Conservation (phyloP, 2,888 invertebrate species). For the Hirudinaria manillensis region DNA sequence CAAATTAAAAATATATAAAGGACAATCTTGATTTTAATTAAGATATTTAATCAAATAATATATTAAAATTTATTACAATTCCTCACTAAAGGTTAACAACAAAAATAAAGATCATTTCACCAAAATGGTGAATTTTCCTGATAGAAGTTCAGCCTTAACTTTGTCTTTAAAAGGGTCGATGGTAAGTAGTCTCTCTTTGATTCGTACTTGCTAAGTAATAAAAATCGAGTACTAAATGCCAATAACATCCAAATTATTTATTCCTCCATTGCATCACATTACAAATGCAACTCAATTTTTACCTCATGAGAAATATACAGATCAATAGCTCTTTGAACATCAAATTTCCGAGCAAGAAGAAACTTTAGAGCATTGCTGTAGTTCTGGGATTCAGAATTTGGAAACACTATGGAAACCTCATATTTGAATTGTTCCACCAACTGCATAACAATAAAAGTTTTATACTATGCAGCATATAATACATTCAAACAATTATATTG, state of each 20-base stretch:
- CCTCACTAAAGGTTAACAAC: neutral
- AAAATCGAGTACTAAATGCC: no score
- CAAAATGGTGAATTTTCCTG: slow-evolving; percentile 19
- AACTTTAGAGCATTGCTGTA: slow-evolving; percentile 1
- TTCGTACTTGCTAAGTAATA: neutral
- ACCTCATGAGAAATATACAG: slow-evolving; percentile 17
- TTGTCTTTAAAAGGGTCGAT: neutral
- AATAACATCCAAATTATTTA: no score
- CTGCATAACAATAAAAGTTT: neutral
- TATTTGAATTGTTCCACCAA: slow-evolving; percentile 9
- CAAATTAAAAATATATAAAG: no score
- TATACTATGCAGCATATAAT: neutral
- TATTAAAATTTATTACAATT: no score
- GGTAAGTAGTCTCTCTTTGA: neutral
- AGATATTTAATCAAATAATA: no score
- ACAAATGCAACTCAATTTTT: no score
- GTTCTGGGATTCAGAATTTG: neutral
- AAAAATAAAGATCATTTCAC: neutral
- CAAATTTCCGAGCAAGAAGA: slow-evolving; percentile 18
- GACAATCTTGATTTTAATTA: no score
- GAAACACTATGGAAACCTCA: neutral
- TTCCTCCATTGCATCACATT: no score
- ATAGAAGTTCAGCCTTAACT: slow-evolving; percentile 2
- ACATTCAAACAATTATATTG: neutral
- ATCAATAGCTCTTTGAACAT: slow-evolving; percentile 6